Conservation (phyloP, 2,113 vertebrate genomes). For the Origma solitaria region DNA sequence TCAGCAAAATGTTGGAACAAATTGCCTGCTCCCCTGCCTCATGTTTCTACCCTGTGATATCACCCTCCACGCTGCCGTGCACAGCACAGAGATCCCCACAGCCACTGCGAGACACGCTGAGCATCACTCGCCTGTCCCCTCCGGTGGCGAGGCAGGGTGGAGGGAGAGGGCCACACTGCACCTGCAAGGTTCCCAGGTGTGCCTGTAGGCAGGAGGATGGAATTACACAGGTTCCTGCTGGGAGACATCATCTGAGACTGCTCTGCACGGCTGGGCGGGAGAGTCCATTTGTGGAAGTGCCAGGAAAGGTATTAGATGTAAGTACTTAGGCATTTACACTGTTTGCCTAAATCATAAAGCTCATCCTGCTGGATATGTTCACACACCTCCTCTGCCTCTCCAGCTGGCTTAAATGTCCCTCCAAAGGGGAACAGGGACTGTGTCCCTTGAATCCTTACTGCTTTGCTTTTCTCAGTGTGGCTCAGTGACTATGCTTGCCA, state of each 20-base stretch:
- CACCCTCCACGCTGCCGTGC: background rate
- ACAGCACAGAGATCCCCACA: accelerated
- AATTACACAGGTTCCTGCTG: background rate
- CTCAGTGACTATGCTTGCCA: background rate
- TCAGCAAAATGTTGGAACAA: background rate
- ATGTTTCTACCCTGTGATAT: accelerated
- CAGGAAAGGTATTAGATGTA: background rate
- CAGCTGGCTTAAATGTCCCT: background rate
- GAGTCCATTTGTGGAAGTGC: background rate
- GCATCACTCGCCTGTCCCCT: background rate
- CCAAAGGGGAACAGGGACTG: background rate
- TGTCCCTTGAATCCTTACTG: background rate
- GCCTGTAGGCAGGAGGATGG: background rate
- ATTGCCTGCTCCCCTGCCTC: background rate
- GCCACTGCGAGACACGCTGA: background rate
- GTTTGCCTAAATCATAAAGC: constrained; percentile 6
- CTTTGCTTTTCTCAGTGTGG: background rate
- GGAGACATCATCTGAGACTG: background rate
- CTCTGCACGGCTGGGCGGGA: background rate
- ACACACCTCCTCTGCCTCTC: background rate
- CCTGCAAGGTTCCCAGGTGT: background rate
- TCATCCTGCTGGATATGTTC: background rate
- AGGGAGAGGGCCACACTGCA: background rate
- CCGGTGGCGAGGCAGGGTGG: accelerated
- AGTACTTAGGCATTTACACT: background rate